Percentiles rank a stretch among this genome's conserved stretches.
These are phyloP conservation scores for Oreortyx pictus DNA, from an alignment of 2,797 vertebrate species.

Conservation along the genomic window DNA sequence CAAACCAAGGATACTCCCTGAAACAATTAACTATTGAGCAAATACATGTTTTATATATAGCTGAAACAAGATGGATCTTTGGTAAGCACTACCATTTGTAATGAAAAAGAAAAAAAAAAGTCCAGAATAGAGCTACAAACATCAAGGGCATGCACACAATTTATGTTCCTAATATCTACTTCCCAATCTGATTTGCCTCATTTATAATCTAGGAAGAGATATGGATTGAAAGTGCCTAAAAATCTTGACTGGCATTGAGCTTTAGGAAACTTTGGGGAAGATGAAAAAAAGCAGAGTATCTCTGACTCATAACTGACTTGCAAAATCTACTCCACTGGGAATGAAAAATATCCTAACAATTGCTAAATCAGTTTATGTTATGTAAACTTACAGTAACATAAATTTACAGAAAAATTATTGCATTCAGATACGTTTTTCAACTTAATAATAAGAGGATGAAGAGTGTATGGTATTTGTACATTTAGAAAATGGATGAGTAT, in stretches of 20 bases:
- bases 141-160: not conserved
- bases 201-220: not conserved
- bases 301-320: not conserved
- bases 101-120: not conserved
- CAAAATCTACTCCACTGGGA: accelerated
- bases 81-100: not conserved
- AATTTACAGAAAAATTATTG: not conserved
- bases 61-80: not conserved
- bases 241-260: accelerated
- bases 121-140: not conserved
- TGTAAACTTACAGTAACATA: not conserved
- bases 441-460: not conserved
- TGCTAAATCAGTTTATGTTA: not conserved
- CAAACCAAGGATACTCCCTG: too few species aligned
- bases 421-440: not conserved
- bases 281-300: not conserved
- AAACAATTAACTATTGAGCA: not conserved
- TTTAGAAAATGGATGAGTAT: not conserved
- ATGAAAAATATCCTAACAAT: not conserved
- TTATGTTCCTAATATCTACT: not conserved
- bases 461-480: not conserved
- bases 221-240: not conserved
- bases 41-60: not conserved
- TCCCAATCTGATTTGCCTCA: not conserved
- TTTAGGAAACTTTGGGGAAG: not conserved